These are phyloP conservation scores for Chaenocephalus aceratus DNA, from an alignment of 2,113 vertebrate species.

Conservation along the genomic window DNA sequence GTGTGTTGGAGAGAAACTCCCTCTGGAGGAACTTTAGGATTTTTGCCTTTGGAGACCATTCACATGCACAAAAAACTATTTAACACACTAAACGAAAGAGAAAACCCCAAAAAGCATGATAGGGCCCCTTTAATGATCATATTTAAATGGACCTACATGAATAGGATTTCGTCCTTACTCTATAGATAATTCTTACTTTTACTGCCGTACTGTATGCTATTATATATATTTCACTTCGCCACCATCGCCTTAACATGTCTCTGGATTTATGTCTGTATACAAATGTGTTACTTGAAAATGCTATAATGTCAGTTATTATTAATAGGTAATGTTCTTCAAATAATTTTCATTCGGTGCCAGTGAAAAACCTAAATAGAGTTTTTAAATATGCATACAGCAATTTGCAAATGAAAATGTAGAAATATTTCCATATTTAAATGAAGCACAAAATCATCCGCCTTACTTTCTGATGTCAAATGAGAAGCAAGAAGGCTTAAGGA, in stretches of 20 bases:
- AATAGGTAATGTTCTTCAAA: neutral
- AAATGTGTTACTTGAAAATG: neutral
- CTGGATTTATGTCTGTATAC: neutral
- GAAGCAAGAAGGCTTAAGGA: neutral
- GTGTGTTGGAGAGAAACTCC: no score
- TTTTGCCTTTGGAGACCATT: no score
- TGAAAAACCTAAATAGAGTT: neutral
- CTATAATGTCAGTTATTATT: neutral
- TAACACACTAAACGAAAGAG: no score
- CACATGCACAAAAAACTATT: no score
- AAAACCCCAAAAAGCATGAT: no score
- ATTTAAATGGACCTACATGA: neutral
- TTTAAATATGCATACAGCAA: neutral
- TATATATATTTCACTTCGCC: neutral
- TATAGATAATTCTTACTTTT: neutral
- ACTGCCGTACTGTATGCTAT: neutral
- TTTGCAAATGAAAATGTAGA: neutral
- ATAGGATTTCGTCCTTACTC: neutral
- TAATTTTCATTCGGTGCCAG: neutral
- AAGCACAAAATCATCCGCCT: neutral
- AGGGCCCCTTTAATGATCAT: no score
- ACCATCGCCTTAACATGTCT: neutral
- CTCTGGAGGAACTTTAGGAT: no score
- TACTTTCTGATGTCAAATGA: neutral
- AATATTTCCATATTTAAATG: slow-evolving; percentile 12